Evolutionary conservation across 1,140 invertebrate species (phyloP), one percentile per base, ranked within the genome.

Genomic region (Mercenaria mercenaria): DNA sequence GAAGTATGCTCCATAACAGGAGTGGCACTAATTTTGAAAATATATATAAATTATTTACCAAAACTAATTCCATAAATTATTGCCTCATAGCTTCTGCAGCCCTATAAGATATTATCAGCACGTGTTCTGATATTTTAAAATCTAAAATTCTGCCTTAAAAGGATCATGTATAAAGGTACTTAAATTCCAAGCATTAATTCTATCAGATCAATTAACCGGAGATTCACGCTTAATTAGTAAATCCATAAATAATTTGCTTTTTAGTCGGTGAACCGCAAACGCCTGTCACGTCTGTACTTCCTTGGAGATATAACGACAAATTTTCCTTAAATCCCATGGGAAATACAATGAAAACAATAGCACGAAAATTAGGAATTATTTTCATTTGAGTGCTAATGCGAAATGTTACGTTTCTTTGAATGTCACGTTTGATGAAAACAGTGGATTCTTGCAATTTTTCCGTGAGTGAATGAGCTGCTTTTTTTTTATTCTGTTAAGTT

Each of bases 221-320:
- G 29, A 72, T 72, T 72, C 20, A 79, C 76, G 47, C 76, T 79
- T 79, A 32, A 79, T 79, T 79, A 79, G 47, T 13, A 20, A 79
- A 79, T n/a, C 76, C 37, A 79, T 79, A 79, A 79, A 79, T 79
- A 79, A 79, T 79, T 79, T 39, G 43, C 43, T 79, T 47, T 79
- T 34, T 34, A 29, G 4, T 56, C 32, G 47, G 1, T 39, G 32
- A 79, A 34, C 43, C 76, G 29, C 37, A 50, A 56, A 56, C 13
- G 29, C 11, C n/a, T 79, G 76, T 79, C 76, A 79, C 34, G 47
- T 79, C 47, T 4, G 32, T 13, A 23, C 11, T n/a, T 52, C 76
- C 76, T 52, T 37, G 0, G 76, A 39, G 76, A 56, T 56, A 56
- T 50, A 79, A n/a, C 41, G 47, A 41, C 50, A 79, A 77, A 29